Conservation (phyloP, 2,113 vertebrate species). For the Arothron firmamentum region DNA sequence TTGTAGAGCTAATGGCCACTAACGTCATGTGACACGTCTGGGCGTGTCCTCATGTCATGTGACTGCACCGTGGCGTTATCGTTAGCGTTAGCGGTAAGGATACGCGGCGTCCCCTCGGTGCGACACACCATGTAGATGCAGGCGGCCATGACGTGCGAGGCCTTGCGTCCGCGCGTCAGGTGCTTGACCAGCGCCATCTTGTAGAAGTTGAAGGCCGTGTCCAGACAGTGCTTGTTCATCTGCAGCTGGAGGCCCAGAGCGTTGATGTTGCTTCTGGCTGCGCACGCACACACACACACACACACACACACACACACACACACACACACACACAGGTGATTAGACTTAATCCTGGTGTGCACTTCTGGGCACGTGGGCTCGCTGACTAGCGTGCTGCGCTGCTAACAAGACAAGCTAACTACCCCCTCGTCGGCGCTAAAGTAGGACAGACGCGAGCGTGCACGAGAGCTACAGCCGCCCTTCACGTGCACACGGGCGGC, state of each 20-base stretch:
- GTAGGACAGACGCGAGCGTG: too few relatives aligned
- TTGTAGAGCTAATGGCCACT: constrained; percentile 12
- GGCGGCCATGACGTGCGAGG: constrained; percentile 85
- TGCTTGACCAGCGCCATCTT: constrained; percentile 93
- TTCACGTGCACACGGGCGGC: too few relatives aligned
- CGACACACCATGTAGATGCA: constrained; percentile 97
- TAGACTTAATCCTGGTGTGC: neutral
- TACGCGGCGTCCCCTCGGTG: constrained; percentile 94
- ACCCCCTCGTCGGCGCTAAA: too few relatives aligned
- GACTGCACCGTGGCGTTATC: too few relatives aligned
- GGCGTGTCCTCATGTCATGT: too few relatives aligned
- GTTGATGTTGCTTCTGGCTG: constrained; percentile 85
- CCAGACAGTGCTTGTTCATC: constrained; percentile 91
- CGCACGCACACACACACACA: constrained; percentile 32
- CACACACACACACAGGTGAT: neutral
- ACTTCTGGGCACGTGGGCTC: neutral
- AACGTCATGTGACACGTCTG: neutral
- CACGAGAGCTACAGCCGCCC: too few relatives aligned
- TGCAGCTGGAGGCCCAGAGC: constrained; percentile 93
- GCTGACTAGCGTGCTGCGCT: too few relatives aligned
- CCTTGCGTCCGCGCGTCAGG: constrained; percentile 85
- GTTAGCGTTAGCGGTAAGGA: constrained; percentile 71
- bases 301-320: constrained; percentile 2
- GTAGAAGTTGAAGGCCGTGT: constrained; percentile 97
- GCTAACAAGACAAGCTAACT: too few relatives aligned